These are phyloP conservation scores for Oreochromis aureus DNA, from an alignment of 2,113 vertebrate species.

Conservation along the genomic window DNA sequence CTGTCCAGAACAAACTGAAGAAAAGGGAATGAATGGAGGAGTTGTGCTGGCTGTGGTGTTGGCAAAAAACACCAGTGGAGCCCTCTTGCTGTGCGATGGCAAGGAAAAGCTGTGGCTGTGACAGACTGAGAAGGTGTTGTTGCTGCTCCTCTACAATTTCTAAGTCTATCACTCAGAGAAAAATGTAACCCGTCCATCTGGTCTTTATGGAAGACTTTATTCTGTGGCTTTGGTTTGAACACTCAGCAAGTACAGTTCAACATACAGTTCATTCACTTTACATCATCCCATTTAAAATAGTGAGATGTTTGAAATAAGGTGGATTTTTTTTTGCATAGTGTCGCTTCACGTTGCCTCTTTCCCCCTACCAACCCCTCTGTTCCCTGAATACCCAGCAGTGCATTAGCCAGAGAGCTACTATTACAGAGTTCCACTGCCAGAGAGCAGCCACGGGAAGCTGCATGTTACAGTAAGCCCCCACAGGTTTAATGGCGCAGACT, in stretches of 20 bases:
- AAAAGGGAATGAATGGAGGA: constrained; percentile 19
- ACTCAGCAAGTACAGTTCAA: not conserved
- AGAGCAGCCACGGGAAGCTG: constrained; percentile 34
- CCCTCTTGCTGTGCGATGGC: constrained; percentile 28
- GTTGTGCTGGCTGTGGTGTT: constrained; percentile 21
- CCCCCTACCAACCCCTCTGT: constrained; percentile 21
- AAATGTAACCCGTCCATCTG: constrained; percentile 43
- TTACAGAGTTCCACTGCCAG: constrained; percentile 34
- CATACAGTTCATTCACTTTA: not conserved
- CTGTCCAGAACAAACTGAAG: not conserved
- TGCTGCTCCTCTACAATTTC: constrained; percentile 46
- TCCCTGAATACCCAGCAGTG: constrained; percentile 56
- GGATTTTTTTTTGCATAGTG: not conserved
- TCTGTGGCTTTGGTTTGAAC: not conserved
- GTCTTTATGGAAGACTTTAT: not conserved
- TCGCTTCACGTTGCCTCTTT: not conserved
- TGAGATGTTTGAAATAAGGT: constrained; percentile 3
- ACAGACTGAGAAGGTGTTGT: constrained; percentile 53
- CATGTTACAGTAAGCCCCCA: constrained; percentile 47
- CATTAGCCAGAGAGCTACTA: constrained; percentile 60
- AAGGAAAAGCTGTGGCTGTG: constrained; percentile 35
- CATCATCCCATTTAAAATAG: not conserved
- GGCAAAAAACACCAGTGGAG: not conserved
- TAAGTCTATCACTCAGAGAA: constrained; percentile 42
- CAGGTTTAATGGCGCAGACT: constrained; percentile 50